phyloP scores from a whole-genome alignment of 2,888 invertebrate genomes.

The Drosophila mercatorum region DNA sequence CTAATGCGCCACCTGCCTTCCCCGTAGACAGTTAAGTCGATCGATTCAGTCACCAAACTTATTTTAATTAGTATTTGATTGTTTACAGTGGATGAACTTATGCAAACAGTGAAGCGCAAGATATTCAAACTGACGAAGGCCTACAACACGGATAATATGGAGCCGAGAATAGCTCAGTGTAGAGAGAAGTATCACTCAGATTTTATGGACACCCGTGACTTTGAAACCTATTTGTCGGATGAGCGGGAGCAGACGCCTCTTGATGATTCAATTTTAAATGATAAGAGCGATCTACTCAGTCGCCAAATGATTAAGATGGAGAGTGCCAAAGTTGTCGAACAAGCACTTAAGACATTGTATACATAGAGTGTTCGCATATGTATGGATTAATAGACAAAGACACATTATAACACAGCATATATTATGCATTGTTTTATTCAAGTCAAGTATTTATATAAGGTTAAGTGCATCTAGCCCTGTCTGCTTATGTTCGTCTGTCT shows the following conservation, averaged over 20 bases:
- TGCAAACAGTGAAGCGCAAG: constrained; percentile 72
- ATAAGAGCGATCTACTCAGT: constrained; percentile 67
- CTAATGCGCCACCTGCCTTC: constrained; percentile 73
- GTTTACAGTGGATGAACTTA: constrained; percentile 64
- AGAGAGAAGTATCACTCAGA: constrained; percentile 64
- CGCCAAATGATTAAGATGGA: constrained; percentile 81
- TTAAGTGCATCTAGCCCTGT: too few relatives aligned
- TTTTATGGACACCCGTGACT: constrained; percentile 47
- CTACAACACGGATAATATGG: constrained; percentile 36
- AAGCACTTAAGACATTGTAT: constrained; percentile 54
- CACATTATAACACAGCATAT: neutral
- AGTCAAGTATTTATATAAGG: too few relatives aligned
- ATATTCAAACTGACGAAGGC: constrained; percentile 62
- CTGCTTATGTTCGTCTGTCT: too few relatives aligned
- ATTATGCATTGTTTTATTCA: neutral
- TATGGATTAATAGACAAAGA: neutral
- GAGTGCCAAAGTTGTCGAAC: constrained; percentile 81
- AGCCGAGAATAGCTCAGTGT: constrained; percentile 14
- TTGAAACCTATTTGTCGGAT: neutral
- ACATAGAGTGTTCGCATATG: neutral
- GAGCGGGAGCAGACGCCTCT: constrained; percentile 9
- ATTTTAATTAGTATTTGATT: neutral
- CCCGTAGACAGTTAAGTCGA: constrained; percentile 76
- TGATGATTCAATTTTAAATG: constrained; percentile 59
- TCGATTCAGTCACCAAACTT: accelerated